These are phyloP conservation scores for Montipora efflorescens DNA, from an alignment of 64 coral and sea anemone species.

Conservation along the genomic window DNA sequence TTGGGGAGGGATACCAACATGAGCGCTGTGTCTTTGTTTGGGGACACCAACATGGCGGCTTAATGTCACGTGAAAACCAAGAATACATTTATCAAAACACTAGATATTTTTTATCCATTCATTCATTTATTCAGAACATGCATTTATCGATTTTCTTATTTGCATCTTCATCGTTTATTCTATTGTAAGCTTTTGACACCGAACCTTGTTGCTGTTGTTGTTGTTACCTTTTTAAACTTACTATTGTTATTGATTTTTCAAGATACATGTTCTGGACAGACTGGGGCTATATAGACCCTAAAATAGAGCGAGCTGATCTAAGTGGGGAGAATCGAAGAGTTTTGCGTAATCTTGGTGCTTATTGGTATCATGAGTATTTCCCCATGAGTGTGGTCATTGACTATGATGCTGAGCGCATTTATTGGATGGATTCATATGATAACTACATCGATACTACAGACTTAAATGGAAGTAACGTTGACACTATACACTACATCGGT, in stretches of 20 bases:
- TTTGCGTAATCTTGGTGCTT: not conserved
- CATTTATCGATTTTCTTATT: too few species aligned
- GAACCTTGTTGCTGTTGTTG: too few species aligned
- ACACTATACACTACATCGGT: not conserved
- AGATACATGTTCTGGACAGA: slow-evolving; percentile 68
- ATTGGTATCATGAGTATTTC: not conserved
- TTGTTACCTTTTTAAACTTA: not conserved
- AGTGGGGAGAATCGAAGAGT: slow-evolving; percentile 23
- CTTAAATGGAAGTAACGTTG: slow-evolving; percentile 17
- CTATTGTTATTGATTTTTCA: not conserved
- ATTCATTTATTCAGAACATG: too few species aligned
- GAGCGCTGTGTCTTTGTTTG: too few species aligned
- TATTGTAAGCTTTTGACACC: too few species aligned
- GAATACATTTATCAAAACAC: too few species aligned
- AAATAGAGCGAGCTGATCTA: slow-evolving; percentile 54
- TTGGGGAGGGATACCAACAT: too few species aligned
- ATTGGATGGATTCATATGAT: slow-evolving; percentile 23
- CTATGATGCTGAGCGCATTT: slow-evolving; percentile 19
- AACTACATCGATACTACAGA: slow-evolving; percentile 46
- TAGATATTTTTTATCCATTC: too few species aligned
- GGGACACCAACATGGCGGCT: too few species aligned
- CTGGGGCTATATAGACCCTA: slow-evolving; percentile 4
- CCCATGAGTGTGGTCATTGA: slow-evolving; percentile 53
- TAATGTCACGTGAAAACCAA: too few species aligned
- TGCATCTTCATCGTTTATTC: too few species aligned